Evolutionary conservation across 30 jellyfish, hydroid and myxozoan genomes (phyloP).

Genomic region (Hydra vulgaris): DNA sequence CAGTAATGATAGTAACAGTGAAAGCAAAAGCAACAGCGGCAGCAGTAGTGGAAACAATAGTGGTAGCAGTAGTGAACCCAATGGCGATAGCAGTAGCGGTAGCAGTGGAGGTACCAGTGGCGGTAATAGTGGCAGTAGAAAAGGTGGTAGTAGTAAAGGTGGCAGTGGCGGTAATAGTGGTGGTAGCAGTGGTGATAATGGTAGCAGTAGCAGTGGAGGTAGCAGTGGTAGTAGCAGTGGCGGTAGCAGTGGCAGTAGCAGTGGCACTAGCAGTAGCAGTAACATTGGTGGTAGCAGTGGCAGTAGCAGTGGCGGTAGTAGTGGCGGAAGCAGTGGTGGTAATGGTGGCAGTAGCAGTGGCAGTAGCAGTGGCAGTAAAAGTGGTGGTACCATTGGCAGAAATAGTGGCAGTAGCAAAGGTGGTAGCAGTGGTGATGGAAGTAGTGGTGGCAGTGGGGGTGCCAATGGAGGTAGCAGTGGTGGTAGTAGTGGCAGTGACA

Average conservation of each 20-base stretch:
- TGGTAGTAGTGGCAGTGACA: neutral
- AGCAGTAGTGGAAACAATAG: conserved; percentile 2
- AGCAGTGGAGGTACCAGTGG: neutral
- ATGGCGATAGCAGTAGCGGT: neutral
- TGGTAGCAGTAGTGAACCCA: neutral
- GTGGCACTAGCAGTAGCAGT: neutral
- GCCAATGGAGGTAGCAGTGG: neutral
- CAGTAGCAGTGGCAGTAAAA: neutral
- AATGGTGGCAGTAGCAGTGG: neutral
- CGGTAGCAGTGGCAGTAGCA: neutral
- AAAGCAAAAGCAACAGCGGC: conserved; percentile 4
- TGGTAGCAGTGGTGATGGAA: neutral
- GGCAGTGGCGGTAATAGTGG: conserved; percentile 1
- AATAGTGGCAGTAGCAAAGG: neutral
- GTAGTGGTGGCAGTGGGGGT: conserved; percentile 3
- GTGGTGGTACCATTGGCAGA: neutral
- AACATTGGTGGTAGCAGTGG: neutral
- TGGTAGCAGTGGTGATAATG: neutral
- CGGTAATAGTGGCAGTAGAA: neutral
- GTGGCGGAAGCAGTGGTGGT: neutral
- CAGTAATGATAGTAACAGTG: conserved; percentile 2
- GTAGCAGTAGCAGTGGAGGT: neutral
- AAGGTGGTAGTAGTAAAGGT: neutral
- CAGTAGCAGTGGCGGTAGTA: neutral
- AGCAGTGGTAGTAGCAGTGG: conserved; percentile 3